Evolutionary conservation across 2,797 vertebrate species (phyloP).

Genomic region (Acomys russatus): DNA sequence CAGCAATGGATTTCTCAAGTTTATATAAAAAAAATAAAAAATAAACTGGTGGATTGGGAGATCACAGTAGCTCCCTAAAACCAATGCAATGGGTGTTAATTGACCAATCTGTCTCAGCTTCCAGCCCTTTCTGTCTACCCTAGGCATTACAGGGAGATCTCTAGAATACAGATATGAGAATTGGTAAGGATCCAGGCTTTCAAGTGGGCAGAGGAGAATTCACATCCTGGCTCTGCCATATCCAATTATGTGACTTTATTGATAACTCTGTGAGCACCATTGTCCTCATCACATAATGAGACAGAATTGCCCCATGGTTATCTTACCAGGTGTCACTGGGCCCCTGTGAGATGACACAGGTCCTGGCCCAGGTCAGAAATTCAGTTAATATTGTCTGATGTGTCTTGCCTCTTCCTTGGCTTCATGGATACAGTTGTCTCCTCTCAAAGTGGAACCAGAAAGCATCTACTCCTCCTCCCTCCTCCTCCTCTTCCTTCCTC

Average conservation of each 20-base stretch:
- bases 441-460: conserved; percentile 20
- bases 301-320: neutral
- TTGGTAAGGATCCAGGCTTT: conserved; percentile 15
- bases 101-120: neutral
- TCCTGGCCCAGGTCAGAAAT: neutral
- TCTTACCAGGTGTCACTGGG: neutral
- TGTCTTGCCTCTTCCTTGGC: neutral
- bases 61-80: neutral
- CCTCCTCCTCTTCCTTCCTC: no score
- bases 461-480: neutral
- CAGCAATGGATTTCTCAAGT: neutral
- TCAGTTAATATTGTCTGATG: neutral
- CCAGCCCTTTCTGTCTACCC: neutral
- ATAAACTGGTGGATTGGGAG: neutral
- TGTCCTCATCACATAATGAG: neutral
- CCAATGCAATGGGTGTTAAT: neutral
- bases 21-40: conserved; percentile 7
- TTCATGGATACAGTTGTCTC: neutral
- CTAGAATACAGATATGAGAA: neutral
- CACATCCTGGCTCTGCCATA: neutral
- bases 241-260: neutral
- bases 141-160: neutral
- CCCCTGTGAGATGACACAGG: neutral
- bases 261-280: neutral
- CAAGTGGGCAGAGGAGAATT: neutral